These are phyloP conservation scores for Chiridota heheva DNA, from an alignment of 35 echinoderm and acorn worm species.

Conservation along the genomic window DNA sequence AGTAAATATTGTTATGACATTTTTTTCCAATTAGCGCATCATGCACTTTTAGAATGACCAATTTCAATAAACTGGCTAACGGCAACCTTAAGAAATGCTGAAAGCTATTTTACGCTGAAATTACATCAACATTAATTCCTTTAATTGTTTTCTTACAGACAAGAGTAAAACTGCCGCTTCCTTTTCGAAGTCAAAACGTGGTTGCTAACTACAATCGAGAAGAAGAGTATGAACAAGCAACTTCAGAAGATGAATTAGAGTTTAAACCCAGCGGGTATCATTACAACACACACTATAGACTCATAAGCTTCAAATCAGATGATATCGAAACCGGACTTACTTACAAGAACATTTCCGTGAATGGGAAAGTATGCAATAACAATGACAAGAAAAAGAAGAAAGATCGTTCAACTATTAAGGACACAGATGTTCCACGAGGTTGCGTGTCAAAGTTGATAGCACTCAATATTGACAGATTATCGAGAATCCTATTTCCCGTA, in stretches of 20 bases:
- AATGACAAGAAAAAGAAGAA: background rate
- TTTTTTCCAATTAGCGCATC: no score
- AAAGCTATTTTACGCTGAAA: no score
- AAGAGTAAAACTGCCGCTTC: no score
- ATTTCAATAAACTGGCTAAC: no score
- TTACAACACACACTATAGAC: conserved; percentile 68
- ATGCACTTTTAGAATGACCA: no score
- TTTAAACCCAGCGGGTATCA: conserved; percentile 49
- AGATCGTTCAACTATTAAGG: background rate
- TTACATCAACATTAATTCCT: no score
- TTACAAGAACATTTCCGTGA: conserved; percentile 20
- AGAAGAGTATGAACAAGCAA: no score
- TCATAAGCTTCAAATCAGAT: conserved; percentile 38
- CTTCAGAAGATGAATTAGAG: background rate
- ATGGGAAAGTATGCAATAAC: background rate
- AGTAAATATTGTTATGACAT: no score
- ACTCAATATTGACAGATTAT: conserved; percentile 62
- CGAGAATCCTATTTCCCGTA: conserved; percentile 63
- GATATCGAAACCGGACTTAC: conserved; percentile 9
- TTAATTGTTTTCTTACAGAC: no score
- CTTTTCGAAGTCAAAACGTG: no score
- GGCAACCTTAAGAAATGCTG: no score
- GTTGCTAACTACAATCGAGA: no score
- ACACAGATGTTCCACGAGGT: background rate
- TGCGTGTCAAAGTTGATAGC: conserved; percentile 55